Evolutionary conservation across 2,113 vertebrate species (phyloP).

Genomic region (Gallinago jamesoni): DNA sequence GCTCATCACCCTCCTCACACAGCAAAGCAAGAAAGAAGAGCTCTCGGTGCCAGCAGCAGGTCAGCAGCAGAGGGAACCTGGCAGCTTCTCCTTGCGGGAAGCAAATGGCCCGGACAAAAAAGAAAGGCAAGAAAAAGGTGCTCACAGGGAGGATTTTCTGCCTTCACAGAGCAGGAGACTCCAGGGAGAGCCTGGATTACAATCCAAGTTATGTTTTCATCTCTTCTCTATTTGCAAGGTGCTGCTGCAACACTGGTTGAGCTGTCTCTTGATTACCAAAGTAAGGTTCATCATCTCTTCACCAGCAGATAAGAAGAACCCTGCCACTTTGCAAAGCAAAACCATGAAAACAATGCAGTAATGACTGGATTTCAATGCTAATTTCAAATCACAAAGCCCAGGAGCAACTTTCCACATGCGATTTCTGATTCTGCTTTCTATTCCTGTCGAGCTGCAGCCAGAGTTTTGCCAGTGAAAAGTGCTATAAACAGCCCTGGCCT

Average conservation of each 20-base stretch:
- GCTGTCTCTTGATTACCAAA: neutral
- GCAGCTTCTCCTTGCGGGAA: neutral
- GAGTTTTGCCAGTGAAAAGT: constrained; percentile 79
- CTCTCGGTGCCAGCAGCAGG: neutral
- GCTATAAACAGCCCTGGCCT: constrained; percentile 84
- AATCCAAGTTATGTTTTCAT: neutral
- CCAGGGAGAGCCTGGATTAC: neutral
- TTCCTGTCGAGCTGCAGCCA: constrained; percentile 70
- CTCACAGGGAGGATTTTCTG: neutral
- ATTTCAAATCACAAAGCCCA: constrained; percentile 63
- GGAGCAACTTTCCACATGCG: constrained; percentile 57
- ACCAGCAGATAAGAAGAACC: neutral
- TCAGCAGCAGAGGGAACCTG: neutral
- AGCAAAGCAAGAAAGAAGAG: neutral
- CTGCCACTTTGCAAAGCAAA: neutral
- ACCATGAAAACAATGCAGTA: neutral
- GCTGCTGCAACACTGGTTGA: neutral
- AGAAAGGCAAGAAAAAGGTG: neutral
- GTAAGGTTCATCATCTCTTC: neutral
- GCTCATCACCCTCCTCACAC: neutral
- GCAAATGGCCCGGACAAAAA: neutral
- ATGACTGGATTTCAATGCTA: neutral
- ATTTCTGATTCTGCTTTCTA: constrained; percentile 78
- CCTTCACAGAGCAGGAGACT: neutral
- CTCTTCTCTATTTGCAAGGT: neutral